phyloP scores from a whole-genome alignment of 2,797 vertebrate genomes.

The Dendrocincla tyrannina region DNA sequence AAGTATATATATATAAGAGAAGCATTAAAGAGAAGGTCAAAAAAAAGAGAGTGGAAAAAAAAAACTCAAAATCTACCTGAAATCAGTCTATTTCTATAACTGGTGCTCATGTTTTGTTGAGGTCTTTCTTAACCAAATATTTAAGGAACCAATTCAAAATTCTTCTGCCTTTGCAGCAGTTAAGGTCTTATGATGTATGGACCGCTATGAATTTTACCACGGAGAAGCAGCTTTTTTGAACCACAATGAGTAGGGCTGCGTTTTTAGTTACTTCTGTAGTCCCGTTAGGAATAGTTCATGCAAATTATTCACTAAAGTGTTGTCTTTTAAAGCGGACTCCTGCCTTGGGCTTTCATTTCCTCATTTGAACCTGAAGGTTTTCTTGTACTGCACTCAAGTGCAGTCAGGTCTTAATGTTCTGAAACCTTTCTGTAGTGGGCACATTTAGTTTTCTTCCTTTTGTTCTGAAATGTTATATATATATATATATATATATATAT shows the following conservation, averaged over 20 bases:
- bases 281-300: background rate
- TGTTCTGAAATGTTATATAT: background rate
- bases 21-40: background rate
- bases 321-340: background rate
- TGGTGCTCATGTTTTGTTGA: background rate
- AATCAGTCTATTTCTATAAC: background rate
- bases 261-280: background rate
- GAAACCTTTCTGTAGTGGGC: background rate
- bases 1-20: background rate
- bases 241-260: background rate
- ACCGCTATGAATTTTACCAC: background rate
- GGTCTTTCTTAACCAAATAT: background rate
- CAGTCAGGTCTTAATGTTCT: background rate
- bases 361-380: background rate
- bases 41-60: background rate
- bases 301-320: background rate
- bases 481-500: no score
- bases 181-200: background rate
- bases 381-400: background rate
- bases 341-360: background rate
- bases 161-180: background rate
- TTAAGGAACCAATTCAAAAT: background rate
- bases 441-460: rapidly evolving
- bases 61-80: background rate
- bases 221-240: background rate